phyloP scores from a whole-genome alignment of 2,113 vertebrate genomes.

The Ptyas mucosa region DNA sequence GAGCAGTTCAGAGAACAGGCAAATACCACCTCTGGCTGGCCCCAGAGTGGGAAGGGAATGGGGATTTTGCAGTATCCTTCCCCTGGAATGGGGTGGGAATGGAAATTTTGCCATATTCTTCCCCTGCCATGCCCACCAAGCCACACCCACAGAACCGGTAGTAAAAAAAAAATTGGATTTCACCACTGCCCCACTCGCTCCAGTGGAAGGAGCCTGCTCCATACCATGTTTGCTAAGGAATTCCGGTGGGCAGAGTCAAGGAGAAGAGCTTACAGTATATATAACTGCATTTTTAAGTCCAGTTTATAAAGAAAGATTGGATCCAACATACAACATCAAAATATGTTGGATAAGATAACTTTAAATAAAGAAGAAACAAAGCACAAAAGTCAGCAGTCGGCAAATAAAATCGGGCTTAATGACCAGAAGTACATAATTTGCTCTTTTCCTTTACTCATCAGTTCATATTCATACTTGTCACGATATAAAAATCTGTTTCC shows the following conservation, averaged over 20 bases:
- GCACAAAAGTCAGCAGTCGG: not conserved
- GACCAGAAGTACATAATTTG: not conserved
- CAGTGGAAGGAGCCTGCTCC: not conserved
- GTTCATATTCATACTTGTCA: not conserved
- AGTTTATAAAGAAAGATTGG: too few relatives aligned
- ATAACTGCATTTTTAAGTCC: not conserved
- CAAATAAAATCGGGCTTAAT: not conserved
- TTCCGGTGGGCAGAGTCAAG: not conserved
- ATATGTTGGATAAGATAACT: not conserved
- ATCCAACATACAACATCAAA: too few relatives aligned
- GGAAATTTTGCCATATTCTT: too few relatives aligned
- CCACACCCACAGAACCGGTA: too few relatives aligned
- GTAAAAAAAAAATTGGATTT: too few relatives aligned
- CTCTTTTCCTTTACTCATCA: not conserved
- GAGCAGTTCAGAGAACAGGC: too few relatives aligned
- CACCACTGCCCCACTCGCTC: not conserved
- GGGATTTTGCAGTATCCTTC: too few relatives aligned
- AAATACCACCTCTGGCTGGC: too few relatives aligned
- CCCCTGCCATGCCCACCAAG: too few relatives aligned
- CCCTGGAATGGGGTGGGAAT: too few relatives aligned
- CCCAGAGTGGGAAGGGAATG: too few relatives aligned
- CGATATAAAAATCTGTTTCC: not conserved
- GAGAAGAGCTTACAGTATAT: not conserved
- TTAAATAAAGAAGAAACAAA: not conserved
- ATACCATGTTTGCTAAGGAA: not conserved